Evolutionary conservation across 1,140 invertebrate genomes (phyloP).

Genomic region (Lucilia cuprina): DNA sequence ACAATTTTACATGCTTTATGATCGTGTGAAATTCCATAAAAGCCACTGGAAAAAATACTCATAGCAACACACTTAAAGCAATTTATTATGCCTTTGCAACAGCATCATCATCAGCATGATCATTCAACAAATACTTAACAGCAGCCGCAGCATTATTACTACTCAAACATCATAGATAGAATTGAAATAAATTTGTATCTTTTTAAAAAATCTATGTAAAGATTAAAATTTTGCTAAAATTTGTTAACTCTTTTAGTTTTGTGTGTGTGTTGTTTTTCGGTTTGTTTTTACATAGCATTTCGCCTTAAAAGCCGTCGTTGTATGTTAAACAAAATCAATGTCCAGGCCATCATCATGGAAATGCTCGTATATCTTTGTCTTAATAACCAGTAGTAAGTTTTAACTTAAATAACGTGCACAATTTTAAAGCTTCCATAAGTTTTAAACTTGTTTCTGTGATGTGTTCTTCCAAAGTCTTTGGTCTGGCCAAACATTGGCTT

Average conservation of each 20-base stretch:
- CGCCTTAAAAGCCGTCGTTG: no score
- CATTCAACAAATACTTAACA: not conserved
- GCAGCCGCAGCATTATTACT: not conserved
- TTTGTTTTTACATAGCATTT: no score
- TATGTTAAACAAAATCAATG: not conserved
- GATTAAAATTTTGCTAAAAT: constrained; percentile 3
- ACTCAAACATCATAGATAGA: not conserved
- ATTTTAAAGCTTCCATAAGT: constrained; percentile 5
- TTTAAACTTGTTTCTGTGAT: not conserved
- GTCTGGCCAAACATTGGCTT: not conserved
- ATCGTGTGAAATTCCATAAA: constrained; percentile 16
- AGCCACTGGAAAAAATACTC: not conserved
- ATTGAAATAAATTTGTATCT: constrained; percentile 1
- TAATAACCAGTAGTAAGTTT: constrained; percentile 15
- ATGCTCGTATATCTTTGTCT: not conserved
- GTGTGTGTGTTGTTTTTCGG: not conserved
- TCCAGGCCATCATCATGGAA: not conserved
- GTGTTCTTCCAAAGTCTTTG: not conserved
- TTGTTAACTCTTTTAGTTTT: not conserved
- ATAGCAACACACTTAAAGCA: not conserved
- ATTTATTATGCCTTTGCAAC: not conserved
- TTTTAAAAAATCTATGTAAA: constrained; percentile 2
- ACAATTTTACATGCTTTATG: constrained; percentile 1
- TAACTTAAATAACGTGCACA: constrained; percentile 17
- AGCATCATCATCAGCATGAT: not conserved